Percentiles rank a stretch among this genome's conserved stretches.
phyloP scores from a whole-genome alignment of 2,888 invertebrate species.

The Eilema griseolum region DNA sequence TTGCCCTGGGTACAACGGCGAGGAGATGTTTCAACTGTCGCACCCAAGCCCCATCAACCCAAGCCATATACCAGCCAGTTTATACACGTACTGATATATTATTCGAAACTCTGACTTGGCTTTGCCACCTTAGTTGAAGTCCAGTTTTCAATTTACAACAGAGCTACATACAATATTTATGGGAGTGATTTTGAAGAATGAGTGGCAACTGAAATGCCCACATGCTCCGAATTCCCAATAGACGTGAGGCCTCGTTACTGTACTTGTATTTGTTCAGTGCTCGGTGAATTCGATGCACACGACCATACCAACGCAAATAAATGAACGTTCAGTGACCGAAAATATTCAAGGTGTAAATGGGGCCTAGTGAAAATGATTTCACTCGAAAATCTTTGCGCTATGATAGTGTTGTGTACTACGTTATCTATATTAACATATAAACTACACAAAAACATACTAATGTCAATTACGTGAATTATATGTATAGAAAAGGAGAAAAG shows the following conservation, averaged over 20 bases:
- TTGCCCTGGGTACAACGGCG: too few relatives aligned
- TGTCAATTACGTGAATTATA: too few relatives aligned
- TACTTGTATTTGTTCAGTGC: slow-evolving; percentile 60
- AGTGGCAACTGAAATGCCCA: slow-evolving; percentile 37
- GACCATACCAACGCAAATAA: slow-evolving; percentile 4
- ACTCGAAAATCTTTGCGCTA: neutral
- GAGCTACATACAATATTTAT: neutral
- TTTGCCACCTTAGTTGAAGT: neutral
- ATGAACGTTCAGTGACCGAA: neutral
- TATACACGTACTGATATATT: neutral
- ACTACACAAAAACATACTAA: too few relatives aligned
- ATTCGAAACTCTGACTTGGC: too few relatives aligned
- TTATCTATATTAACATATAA: too few relatives aligned
- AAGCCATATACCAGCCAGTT: neutral
- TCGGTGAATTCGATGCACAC: slow-evolving; percentile 18
- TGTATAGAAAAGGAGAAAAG: too few relatives aligned
- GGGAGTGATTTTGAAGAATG: neutral
- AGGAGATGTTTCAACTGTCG: too few relatives aligned
- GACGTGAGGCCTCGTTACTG: slow-evolving; percentile 55
- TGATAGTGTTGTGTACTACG: neutral
- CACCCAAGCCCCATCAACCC: too few relatives aligned
- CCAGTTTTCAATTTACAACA: neutral
- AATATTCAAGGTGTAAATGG: neutral
- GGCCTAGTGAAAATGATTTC: neutral
- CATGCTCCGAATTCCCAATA: slow-evolving; percentile 32